phyloP scores from a whole-genome alignment of 2,888 invertebrate genomes.

The Melitaea athalia region DNA sequence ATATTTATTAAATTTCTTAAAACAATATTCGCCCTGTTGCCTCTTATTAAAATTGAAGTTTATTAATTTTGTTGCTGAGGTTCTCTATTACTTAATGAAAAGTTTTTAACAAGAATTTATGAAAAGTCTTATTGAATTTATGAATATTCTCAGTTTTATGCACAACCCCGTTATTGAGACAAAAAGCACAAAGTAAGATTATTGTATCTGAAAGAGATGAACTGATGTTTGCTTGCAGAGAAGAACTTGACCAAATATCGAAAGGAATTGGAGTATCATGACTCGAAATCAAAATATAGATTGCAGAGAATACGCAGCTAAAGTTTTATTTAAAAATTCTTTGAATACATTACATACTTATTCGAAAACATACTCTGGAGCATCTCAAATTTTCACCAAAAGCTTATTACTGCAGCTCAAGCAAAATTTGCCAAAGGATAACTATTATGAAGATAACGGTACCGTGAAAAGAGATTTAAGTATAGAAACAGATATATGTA shows the following conservation, averaged over 20 bases:
- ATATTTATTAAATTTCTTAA: neutral
- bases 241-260: conserved; percentile 39
- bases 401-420: conserved; percentile 52
- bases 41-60: conserved; percentile 2
- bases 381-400: conserved; percentile 51
- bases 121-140: neutral
- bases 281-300: conserved; percentile 56
- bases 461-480: conserved; percentile 65
- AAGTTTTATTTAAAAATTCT: conserved; percentile 62
- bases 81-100: neutral
- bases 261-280: conserved; percentile 36
- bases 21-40: neutral
- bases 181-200: neutral
- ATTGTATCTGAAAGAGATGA: conserved; percentile 9
- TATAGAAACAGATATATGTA: conserved; percentile 67
- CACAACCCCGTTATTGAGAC: neutral
- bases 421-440: conserved; percentile 49
- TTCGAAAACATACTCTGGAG: conserved; percentile 58
- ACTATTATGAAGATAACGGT: conserved; percentile 48
- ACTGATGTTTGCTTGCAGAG: conserved; percentile 72
- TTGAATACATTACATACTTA: conserved; percentile 49
- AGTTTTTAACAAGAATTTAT: neutral
- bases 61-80: neutral
- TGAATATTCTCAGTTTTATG: neutral
- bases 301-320: conserved; percentile 47